Percentiles rank a stretch among this genome's conserved stretches.
These are phyloP conservation scores for Cotesia typhae DNA, from an alignment of 1,140 invertebrate species.

Conservation along the genomic window DNA sequence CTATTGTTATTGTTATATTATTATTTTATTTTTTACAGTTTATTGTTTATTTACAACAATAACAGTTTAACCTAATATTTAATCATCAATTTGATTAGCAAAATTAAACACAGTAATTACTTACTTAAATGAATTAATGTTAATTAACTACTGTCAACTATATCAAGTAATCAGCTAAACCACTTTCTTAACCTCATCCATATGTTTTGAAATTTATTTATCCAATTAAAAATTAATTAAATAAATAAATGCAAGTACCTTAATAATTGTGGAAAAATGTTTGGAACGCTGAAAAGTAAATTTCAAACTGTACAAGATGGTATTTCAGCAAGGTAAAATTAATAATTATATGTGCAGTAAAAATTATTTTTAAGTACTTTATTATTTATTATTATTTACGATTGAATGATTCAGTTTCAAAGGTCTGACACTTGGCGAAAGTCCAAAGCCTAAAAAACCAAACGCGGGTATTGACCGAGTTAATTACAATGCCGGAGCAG, in stretches of 20 bases:
- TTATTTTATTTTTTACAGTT: background rate
- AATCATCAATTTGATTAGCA: too few relatives aligned
- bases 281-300: constrained; percentile 63
- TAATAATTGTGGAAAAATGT: constrained; percentile 53
- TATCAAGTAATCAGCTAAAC: too few relatives aligned
- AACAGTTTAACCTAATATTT: background rate
- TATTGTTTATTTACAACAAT: constrained; percentile 1
- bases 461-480: constrained; percentile 50
- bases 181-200: too few relatives aligned
- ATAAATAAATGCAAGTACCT: background rate
- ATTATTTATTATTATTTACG: constrained; percentile 5
- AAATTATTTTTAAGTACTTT: background rate
- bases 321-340: constrained; percentile 63
- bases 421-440: constrained; percentile 53
- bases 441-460: constrained; percentile 51
- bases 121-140: too few relatives aligned
- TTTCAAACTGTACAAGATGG: constrained; percentile 67
- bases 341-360: background rate
- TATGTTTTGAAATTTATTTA: background rate
- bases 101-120: too few relatives aligned
- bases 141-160: too few relatives aligned
- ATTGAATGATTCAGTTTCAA: constrained; percentile 53
- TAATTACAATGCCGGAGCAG: constrained; percentile 69
- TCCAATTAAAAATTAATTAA: constrained; percentile 14
- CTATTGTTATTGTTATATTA: constrained; percentile 7